These are phyloP conservation scores for Speoplatyrhinus poulsoni DNA, from an alignment of 2,113 vertebrate genomes.

Conservation along the genomic window DNA sequence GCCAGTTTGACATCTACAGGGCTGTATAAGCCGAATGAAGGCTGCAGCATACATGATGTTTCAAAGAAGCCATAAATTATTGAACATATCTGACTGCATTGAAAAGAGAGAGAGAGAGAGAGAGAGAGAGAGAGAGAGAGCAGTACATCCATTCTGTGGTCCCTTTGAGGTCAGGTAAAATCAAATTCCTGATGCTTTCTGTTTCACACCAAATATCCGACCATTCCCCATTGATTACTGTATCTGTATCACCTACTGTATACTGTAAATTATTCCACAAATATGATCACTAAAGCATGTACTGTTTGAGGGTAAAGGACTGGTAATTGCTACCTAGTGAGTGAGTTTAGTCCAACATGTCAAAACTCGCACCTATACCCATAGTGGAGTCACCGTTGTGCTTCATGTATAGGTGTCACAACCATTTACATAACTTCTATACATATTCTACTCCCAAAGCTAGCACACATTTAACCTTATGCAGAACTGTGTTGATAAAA, in stretches of 20 bases:
- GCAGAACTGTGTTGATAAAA: conserved; percentile 54
- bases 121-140: not conserved
- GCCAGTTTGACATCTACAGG: not conserved
- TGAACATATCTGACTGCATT: conserved; percentile 16
- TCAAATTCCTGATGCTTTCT: conserved; percentile 53
- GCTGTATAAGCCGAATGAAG: conserved; percentile 1
- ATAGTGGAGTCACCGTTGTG: conserved; percentile 6
- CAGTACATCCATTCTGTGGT: conserved; percentile 24
- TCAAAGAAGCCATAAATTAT: conserved; percentile 22
- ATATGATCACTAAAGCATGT: not conserved
- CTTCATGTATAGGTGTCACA: conserved; percentile 6
- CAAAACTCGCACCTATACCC: no score
- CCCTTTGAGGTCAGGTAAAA: conserved; percentile 58
- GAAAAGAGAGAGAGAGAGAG: not conserved
- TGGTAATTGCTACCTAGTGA: no score
- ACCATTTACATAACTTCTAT: conserved; percentile 27
- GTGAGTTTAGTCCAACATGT: no score
- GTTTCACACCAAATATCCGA: conserved; percentile 35
- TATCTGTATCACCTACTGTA: not conserved
- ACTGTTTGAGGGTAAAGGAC: no score
- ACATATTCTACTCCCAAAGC: conserved; percentile 2
- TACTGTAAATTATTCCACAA: not conserved
- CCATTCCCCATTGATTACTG: conserved; percentile 11
- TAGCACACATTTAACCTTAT: conserved; percentile 15
- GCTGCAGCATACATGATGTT: not conserved